Evolutionary conservation across 2,888 invertebrate genomes (phyloP).

Genomic region (Syrista parreyssii): DNA sequence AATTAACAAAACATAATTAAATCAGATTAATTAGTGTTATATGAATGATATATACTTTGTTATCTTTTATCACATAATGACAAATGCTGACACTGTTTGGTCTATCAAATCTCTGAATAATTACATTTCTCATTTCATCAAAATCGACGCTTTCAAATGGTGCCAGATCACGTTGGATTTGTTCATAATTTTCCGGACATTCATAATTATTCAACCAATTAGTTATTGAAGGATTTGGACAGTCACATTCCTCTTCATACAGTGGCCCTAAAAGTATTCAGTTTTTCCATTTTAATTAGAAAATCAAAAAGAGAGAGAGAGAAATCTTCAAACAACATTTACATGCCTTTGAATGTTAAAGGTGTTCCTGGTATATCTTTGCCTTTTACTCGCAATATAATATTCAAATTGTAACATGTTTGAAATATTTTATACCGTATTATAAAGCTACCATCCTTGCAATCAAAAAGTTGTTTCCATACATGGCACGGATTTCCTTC

Average conservation of each 20-base stretch:
- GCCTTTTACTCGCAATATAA: slow-evolving; percentile 75
- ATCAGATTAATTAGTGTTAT: not conserved
- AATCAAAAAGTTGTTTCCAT: slow-evolving; percentile 82
- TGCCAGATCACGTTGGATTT: slow-evolving; percentile 79
- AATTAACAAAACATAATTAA: not conserved
- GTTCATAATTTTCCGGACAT: slow-evolving; percentile 73
- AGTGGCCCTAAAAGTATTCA: slow-evolving; percentile 71
- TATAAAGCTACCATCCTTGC: slow-evolving; percentile 86
- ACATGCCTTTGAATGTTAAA: slow-evolving; percentile 72
- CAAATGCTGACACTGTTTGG: slow-evolving; percentile 88
- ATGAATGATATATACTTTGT: slow-evolving; percentile 66
- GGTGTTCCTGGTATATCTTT: slow-evolving; percentile 75
- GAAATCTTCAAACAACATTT: too few species aligned
- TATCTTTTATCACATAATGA: slow-evolving; percentile 87
- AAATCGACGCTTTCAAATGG: slow-evolving; percentile 79
- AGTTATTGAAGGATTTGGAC: slow-evolving; percentile 75
- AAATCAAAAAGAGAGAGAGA: slow-evolving; percentile 9
- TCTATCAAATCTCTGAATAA: slow-evolving; percentile 78
- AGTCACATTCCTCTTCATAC: slow-evolving; percentile 86
- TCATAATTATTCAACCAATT: slow-evolving; percentile 77
- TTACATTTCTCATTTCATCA: slow-evolving; percentile 72
- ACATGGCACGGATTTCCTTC: slow-evolving; percentile 74
- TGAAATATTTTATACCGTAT: slow-evolving; percentile 85
- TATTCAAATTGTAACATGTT: slow-evolving; percentile 77
- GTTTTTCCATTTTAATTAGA: slow-evolving; percentile 17